Evolutionary conservation across 2,888 invertebrate species (phyloP), one percentile per base, ranked within the genome.

Genomic region (Nemoura dubitans): DNA sequence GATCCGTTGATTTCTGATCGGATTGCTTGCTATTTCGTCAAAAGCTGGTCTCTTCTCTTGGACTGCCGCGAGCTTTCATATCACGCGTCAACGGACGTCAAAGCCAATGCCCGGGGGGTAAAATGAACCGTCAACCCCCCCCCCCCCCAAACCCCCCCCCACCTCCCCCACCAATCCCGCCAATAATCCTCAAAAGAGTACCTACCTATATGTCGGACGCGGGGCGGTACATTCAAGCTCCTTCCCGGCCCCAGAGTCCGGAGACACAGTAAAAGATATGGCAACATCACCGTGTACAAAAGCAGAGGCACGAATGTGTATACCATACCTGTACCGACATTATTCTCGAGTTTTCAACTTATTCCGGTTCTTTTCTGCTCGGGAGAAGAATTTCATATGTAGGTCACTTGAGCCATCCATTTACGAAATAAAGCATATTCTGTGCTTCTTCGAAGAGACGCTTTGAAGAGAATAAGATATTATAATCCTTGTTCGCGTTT

Each of bases 1-100:
- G 83, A 83, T 76, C 85, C 85, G 82, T 85, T 87, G 87, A 85
- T 76, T 85, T 76, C 82, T 87, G 87, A 87, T 87, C 87, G 87
- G 85, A 87, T 87, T 87, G 80, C 85, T 59, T 76, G 82, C 59
- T 30, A 59, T 86, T 86, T 76, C 84, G 84, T 84, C 84, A 76
- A 76, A 84, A 76, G 84, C 84, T 76, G 43, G 76, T 76, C 76
- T 29, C 76, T 7, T 76, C 76, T 29, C 76, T 7, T 76, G 76
- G 76, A 59, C 84, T 27, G 59, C 87, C 43, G 5, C 30, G 26
- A 26, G 76, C 81, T 87, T 83, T 87, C 85, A 87, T 87, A 85
- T 29, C 83, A 85, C 83, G 85, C 76, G 30, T 83, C 43, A 85
- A 6, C 42, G 87, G 76, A 87, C 85, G 85, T 85, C 87, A 87